Conservation (phyloP, 2,888 invertebrate genomes). For the Drosophila neotestacea region DNA sequence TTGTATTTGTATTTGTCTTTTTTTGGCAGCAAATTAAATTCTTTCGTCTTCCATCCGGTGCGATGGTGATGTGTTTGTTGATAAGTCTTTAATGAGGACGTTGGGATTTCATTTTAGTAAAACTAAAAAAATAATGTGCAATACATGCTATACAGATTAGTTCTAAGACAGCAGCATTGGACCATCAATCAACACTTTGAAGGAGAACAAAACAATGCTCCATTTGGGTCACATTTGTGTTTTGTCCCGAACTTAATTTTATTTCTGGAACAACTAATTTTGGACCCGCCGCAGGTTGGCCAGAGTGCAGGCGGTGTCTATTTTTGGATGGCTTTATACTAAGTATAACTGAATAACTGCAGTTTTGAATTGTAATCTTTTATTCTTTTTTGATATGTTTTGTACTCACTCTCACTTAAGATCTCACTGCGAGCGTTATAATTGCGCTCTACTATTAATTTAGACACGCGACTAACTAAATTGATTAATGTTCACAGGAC, state of each 20-base stretch:
- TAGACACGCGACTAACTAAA: constrained; percentile 9
- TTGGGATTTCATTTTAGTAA: constrained; percentile 25
- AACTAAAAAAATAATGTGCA: constrained; percentile 1
- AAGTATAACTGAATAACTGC: constrained; percentile 33
- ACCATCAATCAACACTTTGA: constrained; percentile 44
- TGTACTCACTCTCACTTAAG: constrained; percentile 52
- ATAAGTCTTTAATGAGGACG: constrained; percentile 54
- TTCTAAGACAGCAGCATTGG: not conserved
- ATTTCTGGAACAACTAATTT: constrained; percentile 67
- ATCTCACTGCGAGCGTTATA: constrained; percentile 18
- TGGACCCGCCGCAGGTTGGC: constrained; percentile 38
- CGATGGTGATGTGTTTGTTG: constrained; percentile 17
- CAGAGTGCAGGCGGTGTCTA: constrained; percentile 41
- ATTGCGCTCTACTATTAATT: constrained; percentile 23
- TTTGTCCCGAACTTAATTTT: constrained; percentile 53
- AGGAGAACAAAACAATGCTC: constrained; percentile 32
- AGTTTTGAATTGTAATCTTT: constrained; percentile 4
- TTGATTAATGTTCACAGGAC: constrained; percentile 25
- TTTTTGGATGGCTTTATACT: constrained; percentile 38
- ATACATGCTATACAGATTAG: constrained; percentile 9
- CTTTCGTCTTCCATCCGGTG: constrained; percentile 61
- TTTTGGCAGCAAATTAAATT: constrained; percentile 39
- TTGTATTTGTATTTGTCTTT: constrained; percentile 9
- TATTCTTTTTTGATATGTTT: not conserved
- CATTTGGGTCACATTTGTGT: constrained; percentile 61